phyloP scores from a whole-genome alignment of 2,113 vertebrate genomes.

The Zootoca vivipara region DNA sequence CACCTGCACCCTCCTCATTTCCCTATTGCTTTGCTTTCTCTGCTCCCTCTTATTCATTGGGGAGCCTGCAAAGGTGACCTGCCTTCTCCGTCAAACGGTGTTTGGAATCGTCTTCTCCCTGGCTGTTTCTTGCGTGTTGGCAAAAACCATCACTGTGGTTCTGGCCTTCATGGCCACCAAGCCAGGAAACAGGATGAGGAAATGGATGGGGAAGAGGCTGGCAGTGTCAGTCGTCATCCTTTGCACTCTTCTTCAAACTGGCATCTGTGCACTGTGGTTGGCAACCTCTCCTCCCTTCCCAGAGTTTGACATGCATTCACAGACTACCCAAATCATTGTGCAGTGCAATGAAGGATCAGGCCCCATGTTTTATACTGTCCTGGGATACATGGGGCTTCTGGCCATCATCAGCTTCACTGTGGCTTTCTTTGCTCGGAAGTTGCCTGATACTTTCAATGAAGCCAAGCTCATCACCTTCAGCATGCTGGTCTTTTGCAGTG shows the following conservation, averaged over 20 bases:
- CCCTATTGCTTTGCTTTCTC: no score
- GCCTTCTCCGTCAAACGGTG: not conserved
- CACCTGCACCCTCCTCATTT: no score
- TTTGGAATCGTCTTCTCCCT: not conserved
- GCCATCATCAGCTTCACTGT: no score
- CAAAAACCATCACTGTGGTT: not conserved
- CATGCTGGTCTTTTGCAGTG: no score
- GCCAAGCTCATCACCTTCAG: no score
- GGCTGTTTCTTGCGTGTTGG: not conserved
- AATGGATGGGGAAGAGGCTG: not conserved
- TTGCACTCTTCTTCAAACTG: not conserved
- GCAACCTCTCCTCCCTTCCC: not conserved
- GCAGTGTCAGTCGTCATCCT: not conserved
- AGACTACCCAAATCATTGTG: not conserved
- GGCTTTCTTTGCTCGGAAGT: no score
- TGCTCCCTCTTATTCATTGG: not conserved
- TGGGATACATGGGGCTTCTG: not conserved
- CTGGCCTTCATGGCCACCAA: no score
- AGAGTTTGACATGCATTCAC: not conserved
- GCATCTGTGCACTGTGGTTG: not conserved
- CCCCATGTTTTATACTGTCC: not conserved
- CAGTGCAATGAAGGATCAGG: not conserved
- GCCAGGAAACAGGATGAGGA: not conserved
- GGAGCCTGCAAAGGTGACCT: not conserved
- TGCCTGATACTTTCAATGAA: no score